phyloP scores from a whole-genome alignment of 2,888 invertebrate species.

The Schrankia costaestrigalis region DNA sequence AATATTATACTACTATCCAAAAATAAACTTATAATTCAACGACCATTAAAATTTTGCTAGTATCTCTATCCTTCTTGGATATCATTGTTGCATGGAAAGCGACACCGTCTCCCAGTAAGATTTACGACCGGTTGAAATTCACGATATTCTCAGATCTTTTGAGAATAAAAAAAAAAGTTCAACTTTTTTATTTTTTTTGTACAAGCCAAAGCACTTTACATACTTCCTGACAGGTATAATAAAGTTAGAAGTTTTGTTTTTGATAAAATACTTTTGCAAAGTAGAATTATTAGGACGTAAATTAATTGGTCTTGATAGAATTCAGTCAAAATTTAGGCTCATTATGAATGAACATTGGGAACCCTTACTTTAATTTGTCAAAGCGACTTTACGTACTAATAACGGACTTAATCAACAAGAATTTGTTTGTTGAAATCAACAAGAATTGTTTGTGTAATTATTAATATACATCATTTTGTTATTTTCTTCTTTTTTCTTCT shows the following conservation, averaged over 20 bases:
- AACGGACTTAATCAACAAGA: background rate
- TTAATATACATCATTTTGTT: too few relatives aligned
- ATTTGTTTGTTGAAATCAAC: background rate
- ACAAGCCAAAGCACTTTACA: constrained; percentile 19
- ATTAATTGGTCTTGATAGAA: background rate
- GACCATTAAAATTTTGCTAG: too few relatives aligned
- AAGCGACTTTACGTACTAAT: background rate
- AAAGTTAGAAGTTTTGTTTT: constrained; percentile 14
- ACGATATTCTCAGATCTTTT: constrained; percentile 3
- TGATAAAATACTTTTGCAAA: constrained; percentile 12
- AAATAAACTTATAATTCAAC: too few relatives aligned
- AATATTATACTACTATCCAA: too few relatives aligned
- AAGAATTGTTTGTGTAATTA: background rate
- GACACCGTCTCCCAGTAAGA: too few relatives aligned
- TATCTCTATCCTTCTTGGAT: too few relatives aligned
- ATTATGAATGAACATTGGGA: background rate
- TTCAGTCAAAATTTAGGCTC: too few relatives aligned
- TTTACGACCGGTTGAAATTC: background rate
- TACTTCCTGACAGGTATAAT: constrained; percentile 17
- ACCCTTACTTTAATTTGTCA: background rate
- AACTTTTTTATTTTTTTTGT: constrained; percentile 21
- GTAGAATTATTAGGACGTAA: background rate
- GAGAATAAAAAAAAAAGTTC: constrained; percentile 9
- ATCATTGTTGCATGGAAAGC: too few relatives aligned
- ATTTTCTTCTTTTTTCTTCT: too few relatives aligned